Base-by-base conservation (phyloP, 37 sponge, comb jelly and placozoan species). In the Ianthella basta region DNA sequence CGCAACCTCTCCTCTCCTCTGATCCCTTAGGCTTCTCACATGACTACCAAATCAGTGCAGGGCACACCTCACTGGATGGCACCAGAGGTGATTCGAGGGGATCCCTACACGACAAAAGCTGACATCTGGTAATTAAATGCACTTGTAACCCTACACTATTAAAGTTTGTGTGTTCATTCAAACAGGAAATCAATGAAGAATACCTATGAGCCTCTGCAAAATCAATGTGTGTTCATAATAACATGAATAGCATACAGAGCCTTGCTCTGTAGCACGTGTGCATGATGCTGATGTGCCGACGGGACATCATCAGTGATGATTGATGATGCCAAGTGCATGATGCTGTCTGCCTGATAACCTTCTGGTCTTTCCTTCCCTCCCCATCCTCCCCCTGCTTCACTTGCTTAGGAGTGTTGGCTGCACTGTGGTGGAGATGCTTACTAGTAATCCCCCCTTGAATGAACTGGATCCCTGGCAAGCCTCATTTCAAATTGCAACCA, bases 41-140 rank as follows among this genome's bases (percentile, higher is more conserved):
- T 83, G 72, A 56, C 83, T 80, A 85, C 90, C 1, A 95, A 96
- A 82, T 92, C 97, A 38, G 95, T 98, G 1, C 95, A 94, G 37
- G 99, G 99, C 0, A 98, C 99, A 16, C 95, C 99, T 0, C 96
- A 98, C 87, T 98, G 99, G 99, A 98, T 98, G 97, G 89, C 95
- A 18, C 99, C 99, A 0, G 99, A 98, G 70, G 95, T 97, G 34
- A 95, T 91, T 64, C 87, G 86, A 30, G 95, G 95, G n/a, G 89
- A 93, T 0, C 63, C 84, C 18, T 89, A 92, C 66, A 83, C 88
- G 18, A 57, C 84, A 57, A 87, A 79, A 53, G 95, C 95, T 34
- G 95, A 95, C 41, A 89, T 95, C 18, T 95, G 95, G 95, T 93
- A 37, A 79, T 87, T 18, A 70, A n/a, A n/a, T n/a, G n/a, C n/a